Evolutionary conservation across 2,888 invertebrate species (phyloP).

Genomic region (Lepeophtheirus nordmannii): DNA sequence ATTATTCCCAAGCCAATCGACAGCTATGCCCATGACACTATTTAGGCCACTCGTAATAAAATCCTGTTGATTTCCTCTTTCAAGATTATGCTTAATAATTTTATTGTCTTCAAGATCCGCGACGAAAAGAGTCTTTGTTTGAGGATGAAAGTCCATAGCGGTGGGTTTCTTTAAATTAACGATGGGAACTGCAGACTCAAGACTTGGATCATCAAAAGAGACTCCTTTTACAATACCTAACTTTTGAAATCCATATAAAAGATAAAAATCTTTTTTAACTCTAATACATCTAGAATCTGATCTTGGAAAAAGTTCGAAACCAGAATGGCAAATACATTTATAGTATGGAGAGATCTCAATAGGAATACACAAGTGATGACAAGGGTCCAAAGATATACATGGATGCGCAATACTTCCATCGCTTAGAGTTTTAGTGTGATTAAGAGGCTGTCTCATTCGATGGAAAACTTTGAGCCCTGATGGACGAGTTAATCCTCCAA

Average conservation of each 20-base stretch:
- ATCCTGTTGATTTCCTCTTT: constrained; percentile 55
- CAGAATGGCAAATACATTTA: constrained; percentile 22
- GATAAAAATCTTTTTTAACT: neutral
- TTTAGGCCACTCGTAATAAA: constrained; percentile 45
- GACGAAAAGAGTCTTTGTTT: constrained; percentile 20
- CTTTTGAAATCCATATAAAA: constrained; percentile 15
- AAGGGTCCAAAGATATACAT: constrained; percentile 7
- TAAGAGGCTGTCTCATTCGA: constrained; percentile 52
- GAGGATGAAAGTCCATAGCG: constrained; percentile 11
- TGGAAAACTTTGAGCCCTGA: constrained; percentile 56
- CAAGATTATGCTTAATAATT: constrained; percentile 49
- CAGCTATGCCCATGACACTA: constrained; percentile 56
- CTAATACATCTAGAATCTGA: neutral
- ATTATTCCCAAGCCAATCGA: constrained; percentile 67
- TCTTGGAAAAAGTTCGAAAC: neutral
- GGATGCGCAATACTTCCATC: neutral
- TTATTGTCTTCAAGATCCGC: constrained; percentile 45
- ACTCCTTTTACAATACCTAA: constrained; percentile 18
- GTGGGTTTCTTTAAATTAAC: constrained; percentile 12
- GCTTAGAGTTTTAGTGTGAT: constrained; percentile 4
- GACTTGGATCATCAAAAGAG: neutral
- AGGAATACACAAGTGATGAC: constrained; percentile 20
- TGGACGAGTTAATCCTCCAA: constrained; percentile 39
- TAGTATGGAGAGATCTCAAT: constrained; percentile 12
- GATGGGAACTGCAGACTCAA: constrained; percentile 8